Evolutionary conservation across 2,797 vertebrate species (phyloP).

Genomic region (Thunnus albacares): DNA sequence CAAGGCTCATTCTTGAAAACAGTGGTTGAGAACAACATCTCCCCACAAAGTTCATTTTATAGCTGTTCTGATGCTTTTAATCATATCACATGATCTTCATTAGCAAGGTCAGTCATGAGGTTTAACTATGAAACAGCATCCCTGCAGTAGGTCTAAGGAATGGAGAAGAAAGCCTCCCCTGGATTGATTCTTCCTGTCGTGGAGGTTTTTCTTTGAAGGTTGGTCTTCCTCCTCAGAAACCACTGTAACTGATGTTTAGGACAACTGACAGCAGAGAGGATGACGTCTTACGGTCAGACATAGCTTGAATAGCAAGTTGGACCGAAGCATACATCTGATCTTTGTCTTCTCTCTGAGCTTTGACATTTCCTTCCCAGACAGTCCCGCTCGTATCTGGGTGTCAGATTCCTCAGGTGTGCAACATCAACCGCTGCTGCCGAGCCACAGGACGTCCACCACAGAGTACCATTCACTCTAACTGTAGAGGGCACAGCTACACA

Average conservation of each 20-base stretch:
- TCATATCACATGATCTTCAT: too few species aligned
- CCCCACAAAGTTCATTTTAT: background rate
- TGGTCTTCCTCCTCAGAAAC: background rate
- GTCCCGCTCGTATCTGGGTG: slow-evolving; percentile 61
- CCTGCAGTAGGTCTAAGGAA: background rate
- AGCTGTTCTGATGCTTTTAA: too few species aligned
- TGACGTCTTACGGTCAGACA: slow-evolving; percentile 17
- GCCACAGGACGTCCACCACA: slow-evolving; percentile 44
- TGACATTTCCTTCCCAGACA: slow-evolving; percentile 62
- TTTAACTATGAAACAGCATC: background rate
- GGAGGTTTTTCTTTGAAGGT: background rate
- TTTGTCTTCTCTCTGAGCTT: slow-evolving; percentile 47
- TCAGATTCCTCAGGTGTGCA: slow-evolving; percentile 78
- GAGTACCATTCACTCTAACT: slow-evolving; percentile 64
- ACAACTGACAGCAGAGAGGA: slow-evolving; percentile 1
- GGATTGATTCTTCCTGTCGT: background rate
- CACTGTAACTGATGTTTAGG: slow-evolving; percentile 1
- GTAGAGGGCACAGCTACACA: slow-evolving; percentile 16
- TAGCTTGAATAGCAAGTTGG: background rate
- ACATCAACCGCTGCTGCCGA: slow-evolving; percentile 31
- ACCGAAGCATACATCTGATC: slow-evolving; percentile 25
- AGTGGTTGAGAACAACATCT: background rate
- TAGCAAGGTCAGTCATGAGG: background rate
- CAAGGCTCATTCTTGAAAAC: background rate
- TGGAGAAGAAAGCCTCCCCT: background rate